phyloP scores from a whole-genome alignment of 92 coral and sea anemone genomes.

The Phenganax stokvisi region DNA sequence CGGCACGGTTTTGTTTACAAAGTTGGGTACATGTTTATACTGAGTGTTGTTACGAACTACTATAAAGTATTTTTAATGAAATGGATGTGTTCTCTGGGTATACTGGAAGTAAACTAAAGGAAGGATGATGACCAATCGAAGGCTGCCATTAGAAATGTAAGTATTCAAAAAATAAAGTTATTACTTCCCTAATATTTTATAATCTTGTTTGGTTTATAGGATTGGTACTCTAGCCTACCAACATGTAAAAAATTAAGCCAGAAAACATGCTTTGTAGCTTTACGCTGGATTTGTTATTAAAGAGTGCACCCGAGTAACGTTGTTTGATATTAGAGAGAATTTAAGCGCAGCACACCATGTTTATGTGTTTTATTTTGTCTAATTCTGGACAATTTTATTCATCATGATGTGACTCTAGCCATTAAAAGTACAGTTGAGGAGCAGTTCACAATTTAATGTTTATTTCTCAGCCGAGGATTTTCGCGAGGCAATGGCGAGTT shows the following conservation, averaged over 20 bases:
- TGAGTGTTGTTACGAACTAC: conserved; percentile 35
- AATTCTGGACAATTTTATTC: too few species aligned
- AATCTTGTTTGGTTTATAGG: conserved; percentile 31
- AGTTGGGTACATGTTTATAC: neutral
- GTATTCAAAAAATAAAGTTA: neutral
- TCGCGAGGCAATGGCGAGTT: conserved; percentile 84
- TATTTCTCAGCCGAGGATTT: conserved; percentile 83
- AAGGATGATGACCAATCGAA: conserved; percentile 40
- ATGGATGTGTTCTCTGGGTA: neutral
- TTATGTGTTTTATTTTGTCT: too few species aligned
- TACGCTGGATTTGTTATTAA: too few species aligned
- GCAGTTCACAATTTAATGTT: neutral
- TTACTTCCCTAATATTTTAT: neutral
- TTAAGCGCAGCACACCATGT: too few species aligned
- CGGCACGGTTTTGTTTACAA: conserved; percentile 8
- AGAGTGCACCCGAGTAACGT: too few species aligned
- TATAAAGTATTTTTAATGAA: neutral
- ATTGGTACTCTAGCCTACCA: neutral
- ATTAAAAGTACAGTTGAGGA: too few species aligned
- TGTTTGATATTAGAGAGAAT: too few species aligned
- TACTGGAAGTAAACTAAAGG: neutral
- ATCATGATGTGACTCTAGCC: too few species aligned
- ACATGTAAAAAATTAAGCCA: conserved; percentile 22
- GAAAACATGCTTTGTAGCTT: neutral
- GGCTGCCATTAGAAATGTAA: conserved; percentile 37